These are phyloP conservation scores for Scytalopus superciliaris DNA, from an alignment of 2,113 vertebrate species.

Conservation along the genomic window DNA sequence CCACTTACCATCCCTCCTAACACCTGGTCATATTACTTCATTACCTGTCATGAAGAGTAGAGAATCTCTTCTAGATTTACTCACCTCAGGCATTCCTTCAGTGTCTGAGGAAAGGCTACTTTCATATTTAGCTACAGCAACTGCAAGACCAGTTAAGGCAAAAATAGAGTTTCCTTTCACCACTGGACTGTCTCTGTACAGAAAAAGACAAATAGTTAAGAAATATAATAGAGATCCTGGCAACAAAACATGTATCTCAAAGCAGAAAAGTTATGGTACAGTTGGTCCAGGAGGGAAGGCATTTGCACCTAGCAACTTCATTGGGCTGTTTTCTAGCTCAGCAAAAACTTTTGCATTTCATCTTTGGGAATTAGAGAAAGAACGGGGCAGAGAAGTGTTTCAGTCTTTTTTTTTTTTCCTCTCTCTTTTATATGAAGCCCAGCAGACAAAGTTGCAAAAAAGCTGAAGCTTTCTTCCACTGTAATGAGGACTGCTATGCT, in stretches of 20 bases:
- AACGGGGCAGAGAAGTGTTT: neutral
- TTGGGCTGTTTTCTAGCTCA: neutral
- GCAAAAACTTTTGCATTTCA: neutral
- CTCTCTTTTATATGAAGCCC: neutral
- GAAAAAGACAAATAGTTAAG: neutral
- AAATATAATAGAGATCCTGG: neutral
- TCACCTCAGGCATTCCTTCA: slow-evolving; percentile 79
- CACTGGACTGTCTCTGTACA: slow-evolving; percentile 89
- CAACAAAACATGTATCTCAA: neutral
- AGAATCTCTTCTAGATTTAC: neutral
- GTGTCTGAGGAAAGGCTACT: slow-evolving; percentile 82
- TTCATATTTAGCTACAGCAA: slow-evolving; percentile 85
- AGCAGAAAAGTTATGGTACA: neutral
- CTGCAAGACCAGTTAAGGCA: slow-evolving; percentile 89
- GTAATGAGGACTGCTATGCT: neutral
- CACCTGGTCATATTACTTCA: neutral
- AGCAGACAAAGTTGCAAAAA: neutral
- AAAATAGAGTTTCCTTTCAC: slow-evolving; percentile 93
- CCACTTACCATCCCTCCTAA: neutral
- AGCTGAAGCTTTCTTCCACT: neutral
- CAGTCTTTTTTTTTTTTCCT: neutral
- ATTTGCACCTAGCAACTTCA: neutral
- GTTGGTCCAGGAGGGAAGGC: neutral
- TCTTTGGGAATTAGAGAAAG: neutral
- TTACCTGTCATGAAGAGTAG: neutral